Conservation (phyloP, 2,113 vertebrate species). For the Saccopteryx leptura region DNA sequence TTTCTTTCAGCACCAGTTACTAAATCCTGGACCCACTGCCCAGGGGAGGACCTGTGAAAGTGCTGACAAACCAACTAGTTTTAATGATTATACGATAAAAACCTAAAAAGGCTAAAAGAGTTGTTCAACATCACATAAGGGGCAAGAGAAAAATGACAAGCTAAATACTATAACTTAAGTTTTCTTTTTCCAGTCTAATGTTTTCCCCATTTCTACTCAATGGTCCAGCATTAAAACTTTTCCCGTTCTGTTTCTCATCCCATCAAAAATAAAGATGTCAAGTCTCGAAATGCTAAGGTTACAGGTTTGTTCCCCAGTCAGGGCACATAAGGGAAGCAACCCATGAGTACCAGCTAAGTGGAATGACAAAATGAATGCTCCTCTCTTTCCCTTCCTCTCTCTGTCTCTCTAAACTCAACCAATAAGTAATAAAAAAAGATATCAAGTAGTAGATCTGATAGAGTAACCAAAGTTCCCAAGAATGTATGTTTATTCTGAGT, state of each 20-base stretch:
- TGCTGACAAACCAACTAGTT: neutral
- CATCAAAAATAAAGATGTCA: neutral
- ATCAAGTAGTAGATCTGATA: neutral
- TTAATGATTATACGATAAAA: constrained; percentile 17
- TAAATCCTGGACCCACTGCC: too few relatives aligned
- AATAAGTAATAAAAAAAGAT: neutral
- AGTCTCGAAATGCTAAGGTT: too few relatives aligned
- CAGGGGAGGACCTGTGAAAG: too few relatives aligned
- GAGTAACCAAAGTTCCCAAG: neutral
- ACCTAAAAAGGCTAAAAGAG: neutral
- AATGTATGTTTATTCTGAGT: constrained; percentile 24
- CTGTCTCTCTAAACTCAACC: too few relatives aligned
- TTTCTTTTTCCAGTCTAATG: neutral
- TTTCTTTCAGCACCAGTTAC: too few relatives aligned
- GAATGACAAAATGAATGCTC: too few relatives aligned
- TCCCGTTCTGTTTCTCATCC: neutral
- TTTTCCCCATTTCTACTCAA: neutral
- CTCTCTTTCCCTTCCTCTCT: too few relatives aligned
- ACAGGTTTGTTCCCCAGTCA: too few relatives aligned
- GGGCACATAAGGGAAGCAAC: too few relatives aligned
- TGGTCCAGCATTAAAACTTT: neutral
- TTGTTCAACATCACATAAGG: neutral
- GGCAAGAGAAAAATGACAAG: neutral
- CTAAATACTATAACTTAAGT: neutral
- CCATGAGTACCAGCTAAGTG: too few relatives aligned